Evolutionary conservation across 2,113 vertebrate species (phyloP).

Genomic region (Spea bombifrons): DNA sequence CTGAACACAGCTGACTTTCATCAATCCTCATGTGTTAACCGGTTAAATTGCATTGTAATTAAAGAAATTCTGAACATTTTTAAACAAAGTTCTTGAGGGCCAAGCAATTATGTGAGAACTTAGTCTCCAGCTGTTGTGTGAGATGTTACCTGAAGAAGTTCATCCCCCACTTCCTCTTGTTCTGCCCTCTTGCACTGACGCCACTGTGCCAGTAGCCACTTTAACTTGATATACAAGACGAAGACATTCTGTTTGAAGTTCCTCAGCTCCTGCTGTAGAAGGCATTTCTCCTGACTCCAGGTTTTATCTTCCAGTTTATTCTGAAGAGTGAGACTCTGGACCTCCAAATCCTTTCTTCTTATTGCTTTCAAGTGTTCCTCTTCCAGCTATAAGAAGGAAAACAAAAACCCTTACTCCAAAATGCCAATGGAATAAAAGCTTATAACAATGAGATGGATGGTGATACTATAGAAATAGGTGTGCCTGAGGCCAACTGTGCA

Average conservation of each 20-base stretch:
- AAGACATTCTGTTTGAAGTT: slow-evolving; percentile 86
- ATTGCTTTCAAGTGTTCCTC: slow-evolving; percentile 74
- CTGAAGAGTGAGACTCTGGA: slow-evolving; percentile 82
- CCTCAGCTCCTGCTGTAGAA: slow-evolving; percentile 83
- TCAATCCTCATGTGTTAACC: too few species aligned
- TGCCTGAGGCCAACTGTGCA: too few species aligned
- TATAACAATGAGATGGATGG: too few species aligned
- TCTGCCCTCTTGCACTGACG: slow-evolving; percentile 71
- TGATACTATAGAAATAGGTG: too few species aligned
- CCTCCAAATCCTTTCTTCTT: slow-evolving; percentile 78
- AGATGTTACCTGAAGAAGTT: slow-evolving; percentile 69
- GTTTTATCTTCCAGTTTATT: slow-evolving; percentile 73
- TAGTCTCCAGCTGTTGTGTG: not conserved
- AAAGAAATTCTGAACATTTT: too few species aligned
- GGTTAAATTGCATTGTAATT: too few species aligned
- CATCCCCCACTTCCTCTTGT: slow-evolving; percentile 61
- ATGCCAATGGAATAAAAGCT: too few species aligned
- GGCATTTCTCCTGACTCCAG: slow-evolving; percentile 82
- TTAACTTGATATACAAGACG: slow-evolving; percentile 89
- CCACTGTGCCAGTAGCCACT: slow-evolving; percentile 90
- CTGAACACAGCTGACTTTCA: too few species aligned
- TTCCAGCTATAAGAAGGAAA: slow-evolving; percentile 65
- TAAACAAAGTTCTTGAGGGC: too few species aligned
- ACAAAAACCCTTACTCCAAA: not conserved
- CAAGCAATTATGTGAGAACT: too few species aligned